Conservation (phyloP, 2,797 vertebrate genomes). For the Gallinago nigripennis region DNA sequence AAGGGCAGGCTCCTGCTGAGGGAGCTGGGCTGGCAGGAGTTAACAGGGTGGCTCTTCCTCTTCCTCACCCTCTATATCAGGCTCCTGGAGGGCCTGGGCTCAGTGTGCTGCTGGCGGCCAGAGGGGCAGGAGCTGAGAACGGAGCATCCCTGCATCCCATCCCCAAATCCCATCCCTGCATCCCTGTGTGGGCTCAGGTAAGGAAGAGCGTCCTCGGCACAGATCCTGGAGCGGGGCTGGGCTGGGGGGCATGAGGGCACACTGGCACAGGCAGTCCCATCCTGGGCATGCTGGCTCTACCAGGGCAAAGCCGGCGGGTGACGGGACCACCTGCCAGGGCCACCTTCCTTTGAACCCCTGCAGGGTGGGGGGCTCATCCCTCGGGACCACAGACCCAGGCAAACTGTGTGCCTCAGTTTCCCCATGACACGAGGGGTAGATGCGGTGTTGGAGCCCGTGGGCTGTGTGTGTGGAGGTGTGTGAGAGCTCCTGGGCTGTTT, state of each 20-base stretch:
- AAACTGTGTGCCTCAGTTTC: background rate
- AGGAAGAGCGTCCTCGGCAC: background rate
- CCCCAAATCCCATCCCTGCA: background rate
- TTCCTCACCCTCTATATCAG: constrained; percentile 34
- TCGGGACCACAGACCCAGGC: background rate
- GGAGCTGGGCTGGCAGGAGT: background rate
- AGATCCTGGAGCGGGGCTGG: background rate
- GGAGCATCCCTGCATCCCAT: background rate
- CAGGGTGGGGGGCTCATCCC: background rate
- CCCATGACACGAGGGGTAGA: accelerated
- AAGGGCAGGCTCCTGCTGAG: background rate
- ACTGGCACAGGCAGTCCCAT: background rate
- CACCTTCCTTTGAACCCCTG: background rate
- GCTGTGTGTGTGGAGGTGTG: background rate
- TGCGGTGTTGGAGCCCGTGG: accelerated
- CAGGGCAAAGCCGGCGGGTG: background rate
- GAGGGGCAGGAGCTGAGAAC: background rate
- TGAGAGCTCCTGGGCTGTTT: accelerated
- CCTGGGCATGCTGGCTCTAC: background rate
- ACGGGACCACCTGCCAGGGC: accelerated
- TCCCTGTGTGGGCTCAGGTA: background rate
- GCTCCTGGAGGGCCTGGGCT: background rate
- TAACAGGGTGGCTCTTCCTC: constrained; percentile 55
- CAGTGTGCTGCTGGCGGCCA: background rate
- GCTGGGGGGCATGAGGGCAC: background rate